Base-by-base conservation (phyloP, 2,888 invertebrate species). In the Flabesymbios commensalis region DNA sequence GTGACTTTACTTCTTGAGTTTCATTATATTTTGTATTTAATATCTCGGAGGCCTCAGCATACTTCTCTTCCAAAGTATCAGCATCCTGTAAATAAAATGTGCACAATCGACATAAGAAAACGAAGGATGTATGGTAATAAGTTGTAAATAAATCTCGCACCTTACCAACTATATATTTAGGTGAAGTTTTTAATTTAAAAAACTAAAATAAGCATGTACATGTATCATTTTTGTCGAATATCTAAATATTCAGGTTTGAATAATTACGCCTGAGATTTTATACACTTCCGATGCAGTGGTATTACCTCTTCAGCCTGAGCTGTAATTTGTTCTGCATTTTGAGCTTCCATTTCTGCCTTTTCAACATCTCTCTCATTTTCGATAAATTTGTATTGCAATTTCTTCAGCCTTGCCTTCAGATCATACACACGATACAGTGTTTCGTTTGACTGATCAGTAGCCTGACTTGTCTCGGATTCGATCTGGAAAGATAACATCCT, bases 341-440 rank as follows among this genome's bases (percentile, higher is more conserved):
- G 86, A 17, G 77, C 79, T 17, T 72, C 90, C 67, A 88, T 87
- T 76, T 89, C 89, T 1, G 94, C 92, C 77, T 90, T 90, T 70
- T 89, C 88, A 5, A 94, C 90, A 59, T 90, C 90, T 59, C 89
- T 87, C 74, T 91, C 90, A 78, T 94, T 94, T 79, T 89, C 90
- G 2, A 90, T 87, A 65, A 91, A 90, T 75, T 90, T 89, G 72
- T 89, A 89, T 77, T 92, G 90, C 42, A 96, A 85, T 57, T 88
- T 87, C 63, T 88, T 89, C 22, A 95, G 84, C 62, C 90, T 88
- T 0, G 86, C 84, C 57, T 89, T 89, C 62, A 96, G 82, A 4
- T 86, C 84, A 47, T 89, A 88, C 0, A 96, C 91, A 70, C 90
- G 88, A n/a, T 86, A 84, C 48, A 90, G 87, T 0, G 94, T 93